A percentile compares a stretch with the other conserved stretches of the same genome.
Evolutionary conservation across 2,888 invertebrate genomes (phyloP).

Genomic region (Amblyjoppa fuscipennis): DNA sequence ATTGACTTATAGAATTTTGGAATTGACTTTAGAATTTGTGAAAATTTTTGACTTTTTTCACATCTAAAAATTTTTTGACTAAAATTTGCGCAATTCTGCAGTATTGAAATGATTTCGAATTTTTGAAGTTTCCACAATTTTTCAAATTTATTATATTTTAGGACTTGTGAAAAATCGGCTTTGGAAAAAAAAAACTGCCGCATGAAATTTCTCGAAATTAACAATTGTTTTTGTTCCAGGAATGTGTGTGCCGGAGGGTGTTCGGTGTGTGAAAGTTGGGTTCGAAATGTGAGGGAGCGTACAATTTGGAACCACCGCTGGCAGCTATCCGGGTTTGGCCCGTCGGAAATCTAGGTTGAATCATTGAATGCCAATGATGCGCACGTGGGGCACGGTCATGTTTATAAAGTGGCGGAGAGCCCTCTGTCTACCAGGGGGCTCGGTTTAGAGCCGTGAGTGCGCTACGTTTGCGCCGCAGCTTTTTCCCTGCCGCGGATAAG

Average conservation of each 20-base stretch:
- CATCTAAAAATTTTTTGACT: not conserved
- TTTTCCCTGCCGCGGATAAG: conserved; percentile 30
- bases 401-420: conserved; percentile 41
- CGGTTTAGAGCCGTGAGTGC: conserved; percentile 8
- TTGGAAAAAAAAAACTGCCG: not conserved
- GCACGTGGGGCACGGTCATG: conserved; percentile 50
- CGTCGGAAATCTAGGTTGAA: conserved; percentile 50
- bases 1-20: not conserved
- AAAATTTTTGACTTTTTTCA: not conserved
- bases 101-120: not conserved
- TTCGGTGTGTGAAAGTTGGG: not conserved
- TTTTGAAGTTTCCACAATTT: not conserved
- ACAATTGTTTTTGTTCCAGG: not conserved
- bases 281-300: not conserved
- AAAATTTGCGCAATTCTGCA: not conserved
- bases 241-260: not conserved
- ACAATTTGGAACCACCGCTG: not conserved
- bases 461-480: conserved; percentile 10
- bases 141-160: not conserved
- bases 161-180: not conserved
- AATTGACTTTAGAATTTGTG: not conserved
- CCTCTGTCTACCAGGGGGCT: not conserved
- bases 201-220: not conserved
- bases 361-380: conserved; percentile 58
- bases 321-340: conserved; percentile 6